These are phyloP conservation scores for Ancistrus triradiatus DNA, from an alignment of 2,113 vertebrate genomes.

Conservation along the genomic window DNA sequence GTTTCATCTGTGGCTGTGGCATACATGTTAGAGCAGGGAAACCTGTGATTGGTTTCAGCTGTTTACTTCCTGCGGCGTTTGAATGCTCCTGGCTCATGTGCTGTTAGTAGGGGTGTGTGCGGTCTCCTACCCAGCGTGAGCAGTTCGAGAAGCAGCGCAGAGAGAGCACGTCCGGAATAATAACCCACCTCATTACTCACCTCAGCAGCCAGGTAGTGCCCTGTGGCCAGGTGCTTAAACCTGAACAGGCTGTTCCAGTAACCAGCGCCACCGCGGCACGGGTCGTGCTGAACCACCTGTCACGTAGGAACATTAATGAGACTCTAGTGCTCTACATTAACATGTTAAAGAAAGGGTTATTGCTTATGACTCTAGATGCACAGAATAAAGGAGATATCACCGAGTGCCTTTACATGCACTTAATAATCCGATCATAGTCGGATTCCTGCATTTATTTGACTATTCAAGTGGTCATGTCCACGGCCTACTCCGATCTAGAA, in stretches of 20 bases:
- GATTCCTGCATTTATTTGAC: no score
- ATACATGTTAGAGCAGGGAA: no score
- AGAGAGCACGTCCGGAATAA: neutral
- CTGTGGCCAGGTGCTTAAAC: conserved; percentile 96
- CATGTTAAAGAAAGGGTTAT: no score
- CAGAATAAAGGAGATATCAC: no score
- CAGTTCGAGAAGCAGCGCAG: conserved; percentile 22
- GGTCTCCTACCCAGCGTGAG: conserved; percentile 29
- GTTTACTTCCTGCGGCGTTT: neutral
- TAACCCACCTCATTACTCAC: conserved; percentile 72
- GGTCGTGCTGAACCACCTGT: conserved; percentile 89
- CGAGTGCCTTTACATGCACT: no score
- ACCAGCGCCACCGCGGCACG: conserved; percentile 90
- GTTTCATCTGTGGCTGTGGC: no score
- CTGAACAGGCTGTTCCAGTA: conserved; percentile 99
- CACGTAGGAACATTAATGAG: neutral
- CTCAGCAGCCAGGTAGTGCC: conserved; percentile 93
- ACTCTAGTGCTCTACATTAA: no score
- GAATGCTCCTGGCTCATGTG: neutral
- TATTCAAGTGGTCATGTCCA: no score
- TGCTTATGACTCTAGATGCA: no score
- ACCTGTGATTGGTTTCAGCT: no score
- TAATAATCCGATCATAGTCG: no score
- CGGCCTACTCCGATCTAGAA: no score
- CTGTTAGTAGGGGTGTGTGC: conserved; percentile 15